Evolutionary conservation across 2,888 invertebrate species (phyloP), one percentile per base, ranked within the genome.

Genomic region (Sesamia inferens): DNA sequence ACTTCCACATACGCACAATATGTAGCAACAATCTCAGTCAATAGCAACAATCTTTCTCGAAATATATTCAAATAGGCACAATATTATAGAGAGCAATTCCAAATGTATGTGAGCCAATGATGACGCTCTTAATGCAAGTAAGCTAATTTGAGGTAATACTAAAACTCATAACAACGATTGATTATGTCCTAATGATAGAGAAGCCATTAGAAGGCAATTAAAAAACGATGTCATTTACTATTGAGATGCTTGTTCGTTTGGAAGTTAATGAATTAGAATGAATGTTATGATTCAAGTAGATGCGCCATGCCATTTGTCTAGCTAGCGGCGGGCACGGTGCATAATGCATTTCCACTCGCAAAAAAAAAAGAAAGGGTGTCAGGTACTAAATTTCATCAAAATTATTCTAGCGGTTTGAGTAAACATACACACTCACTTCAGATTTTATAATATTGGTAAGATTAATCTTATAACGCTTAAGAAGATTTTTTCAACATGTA

Each of bases 141-240:
- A 31, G 3, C 48, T 39, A 71, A 24, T 31, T 57, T 72, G 76
- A n/a, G n/a, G 69, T 11, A 65, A 75, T 65, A 81, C 75, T 81
- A 58, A 66, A 5, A 62, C 65, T 48, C 31, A 22, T 51, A n/a
- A 42, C 51, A 47, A 44, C 24, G 63, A 44, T 48, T 16, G 44
- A 69, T 78, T 67, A 59, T 66, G 31, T 66, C 58, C 22, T 68
- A 72, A 68, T 73, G 24, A 59, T 44, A 57, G 51, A 57, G 51
- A 54, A 64, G 58, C 66, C 48, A 79, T 84, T 74, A 69, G 47
- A 42, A 76, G 22, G n/a, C 59, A 71, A 84, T 86, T 78, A 79
- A 74, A 74, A 61, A 85, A 82, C 58, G 63, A 74, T 68, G 69
- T 68, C 69, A 74, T 69, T 79, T 58, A 71, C 11, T 44, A 68